These are phyloP conservation scores for Alethe diademata DNA, from an alignment of 2,113 vertebrate genomes.

Conservation along the genomic window DNA sequence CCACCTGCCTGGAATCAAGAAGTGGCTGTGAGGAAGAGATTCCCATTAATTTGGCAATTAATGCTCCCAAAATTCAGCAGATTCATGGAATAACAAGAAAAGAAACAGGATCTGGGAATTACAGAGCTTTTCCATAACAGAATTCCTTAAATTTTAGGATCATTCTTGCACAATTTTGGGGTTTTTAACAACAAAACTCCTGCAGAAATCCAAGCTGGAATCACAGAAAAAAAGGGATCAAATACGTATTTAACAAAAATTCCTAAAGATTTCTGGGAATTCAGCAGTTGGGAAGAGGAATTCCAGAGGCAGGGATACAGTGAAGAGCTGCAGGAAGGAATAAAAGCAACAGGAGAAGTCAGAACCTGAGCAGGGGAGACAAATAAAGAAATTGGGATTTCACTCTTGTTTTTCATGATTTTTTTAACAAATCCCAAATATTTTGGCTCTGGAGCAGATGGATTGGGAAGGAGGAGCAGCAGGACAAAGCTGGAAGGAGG, in stretches of 20 bases:
- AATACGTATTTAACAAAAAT: background rate
- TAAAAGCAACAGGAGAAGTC: background rate
- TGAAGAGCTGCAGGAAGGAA: background rate
- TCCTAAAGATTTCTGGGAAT: background rate
- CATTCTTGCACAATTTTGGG: background rate
- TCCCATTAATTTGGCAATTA: background rate
- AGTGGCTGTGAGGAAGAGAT: rapidly evolving
- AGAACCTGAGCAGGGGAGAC: background rate
- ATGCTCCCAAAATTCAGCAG: background rate
- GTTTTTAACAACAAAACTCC: background rate
- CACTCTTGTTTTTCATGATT: rapidly evolving
- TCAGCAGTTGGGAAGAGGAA: background rate
- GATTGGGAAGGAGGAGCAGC: background rate
- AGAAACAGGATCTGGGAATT: background rate
- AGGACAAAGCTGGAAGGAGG: background rate
- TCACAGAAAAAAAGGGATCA: background rate
- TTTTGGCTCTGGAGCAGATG: background rate
- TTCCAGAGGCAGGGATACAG: background rate
- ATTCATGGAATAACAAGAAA: background rate
- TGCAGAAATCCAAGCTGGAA: background rate
- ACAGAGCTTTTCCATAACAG: background rate
- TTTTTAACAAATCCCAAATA: too few species aligned
- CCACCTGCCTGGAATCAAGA: background rate
- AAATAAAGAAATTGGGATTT: background rate
- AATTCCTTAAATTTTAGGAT: background rate